Conservation (phyloP, 2,113 vertebrate genomes). For the Cyprinodon brontotheroides region DNA sequence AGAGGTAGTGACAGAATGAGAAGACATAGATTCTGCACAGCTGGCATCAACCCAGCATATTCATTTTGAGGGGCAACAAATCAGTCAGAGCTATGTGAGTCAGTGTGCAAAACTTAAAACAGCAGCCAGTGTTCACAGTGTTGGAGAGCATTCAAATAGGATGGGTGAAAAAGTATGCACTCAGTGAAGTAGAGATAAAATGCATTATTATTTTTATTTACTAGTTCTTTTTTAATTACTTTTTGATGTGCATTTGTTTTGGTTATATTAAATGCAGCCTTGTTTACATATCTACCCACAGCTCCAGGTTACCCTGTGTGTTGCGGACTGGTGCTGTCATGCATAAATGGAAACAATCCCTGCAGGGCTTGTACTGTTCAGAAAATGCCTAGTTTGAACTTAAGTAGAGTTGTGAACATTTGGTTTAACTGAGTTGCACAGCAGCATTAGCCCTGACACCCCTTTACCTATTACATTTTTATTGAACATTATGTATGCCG, state of each 20-base stretch:
- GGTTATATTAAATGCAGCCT: slow-evolving; percentile 36
- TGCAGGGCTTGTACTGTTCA: slow-evolving; percentile 50
- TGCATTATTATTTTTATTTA: slow-evolving; percentile 49
- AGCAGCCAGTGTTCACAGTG: slow-evolving; percentile 39
- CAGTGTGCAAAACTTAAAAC: slow-evolving; percentile 49
- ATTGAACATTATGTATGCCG: neutral
- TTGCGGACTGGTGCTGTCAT: slow-evolving; percentile 60
- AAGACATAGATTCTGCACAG: slow-evolving; percentile 50
- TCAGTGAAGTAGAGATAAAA: slow-evolving; percentile 20
- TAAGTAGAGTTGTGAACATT: slow-evolving; percentile 46
- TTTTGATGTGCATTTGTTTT: slow-evolving; percentile 53
- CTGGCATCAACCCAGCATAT: slow-evolving; percentile 66
- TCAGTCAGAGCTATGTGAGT: slow-evolving; percentile 59
- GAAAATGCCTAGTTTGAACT: slow-evolving; percentile 63
- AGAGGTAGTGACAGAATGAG: slow-evolving; percentile 49
- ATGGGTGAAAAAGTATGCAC: slow-evolving; percentile 23
- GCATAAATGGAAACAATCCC: slow-evolving; percentile 74
- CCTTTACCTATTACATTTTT: neutral
- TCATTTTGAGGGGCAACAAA: slow-evolving; percentile 67
- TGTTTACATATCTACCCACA: slow-evolving; percentile 51
- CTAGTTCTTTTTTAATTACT: slow-evolving; percentile 41
- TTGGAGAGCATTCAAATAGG: slow-evolving; percentile 52
- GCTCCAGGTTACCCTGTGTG: slow-evolving; percentile 52
- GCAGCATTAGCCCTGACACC: slow-evolving; percentile 17
- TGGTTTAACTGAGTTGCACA: slow-evolving; percentile 45